Evolutionary conservation across 2,888 invertebrate genomes (phyloP), one percentile per base, ranked within the genome.

Genomic region (Cantharis nigra): DNA sequence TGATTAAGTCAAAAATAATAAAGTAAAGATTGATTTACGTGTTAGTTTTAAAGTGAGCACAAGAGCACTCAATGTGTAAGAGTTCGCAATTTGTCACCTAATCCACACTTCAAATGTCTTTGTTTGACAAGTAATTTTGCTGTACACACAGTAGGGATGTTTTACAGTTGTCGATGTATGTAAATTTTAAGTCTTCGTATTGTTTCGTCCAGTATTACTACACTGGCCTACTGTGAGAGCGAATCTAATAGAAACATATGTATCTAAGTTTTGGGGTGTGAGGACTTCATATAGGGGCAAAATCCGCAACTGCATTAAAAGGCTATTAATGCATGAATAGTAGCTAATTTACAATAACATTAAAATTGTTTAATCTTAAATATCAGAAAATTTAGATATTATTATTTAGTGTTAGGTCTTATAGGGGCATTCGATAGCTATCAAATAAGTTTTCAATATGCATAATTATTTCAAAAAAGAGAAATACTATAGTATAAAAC

Each of bases 71-170:
- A 18, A 74, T 80, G 79, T 78, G 80, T 70, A 71, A 76, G 74
- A 82, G 82, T 83, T 84, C 84, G 82, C 85, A 86, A 86, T 86
- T 86, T 86, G 86, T 85, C 85, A 85, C 84, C 82, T 85, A 86
- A 86, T 86, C 86, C 86, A 83, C 84, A 84, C 85, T 85, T 85
- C 85, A 85, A 84, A 84, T 85, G 84, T 81, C 81, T 80, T 82
- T 85, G 83, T 85, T 85, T 84, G 85, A 84, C 84, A 83, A 85
- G 83, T 84, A 85, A 85, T 85, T 85, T 84, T 81, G 23, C 75
- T 75, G 14, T 20, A 69, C 65, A 64, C 64, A 70, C 75, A 13
- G 9, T 65, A 67, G 70, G 73, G 65, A 20, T 23, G 65, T 69
- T 73, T 62, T 73, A 62, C 63, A 73, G 73, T 63, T 26, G 73